Conservation (phyloP, 1,140 invertebrate species). For the Drosophila kikkawai region DNA sequence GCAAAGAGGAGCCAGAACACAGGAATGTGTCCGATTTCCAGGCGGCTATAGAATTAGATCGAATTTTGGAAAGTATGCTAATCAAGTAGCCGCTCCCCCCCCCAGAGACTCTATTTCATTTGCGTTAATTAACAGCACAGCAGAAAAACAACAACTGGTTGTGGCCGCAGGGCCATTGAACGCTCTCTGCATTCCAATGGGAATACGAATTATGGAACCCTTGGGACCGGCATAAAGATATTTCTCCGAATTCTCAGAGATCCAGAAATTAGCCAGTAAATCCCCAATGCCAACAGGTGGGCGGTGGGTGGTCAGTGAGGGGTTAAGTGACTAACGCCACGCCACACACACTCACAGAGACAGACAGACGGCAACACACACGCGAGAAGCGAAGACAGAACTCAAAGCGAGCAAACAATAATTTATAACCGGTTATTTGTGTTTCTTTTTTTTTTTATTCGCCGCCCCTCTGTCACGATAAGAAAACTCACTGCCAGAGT, state of each 20-base stretch:
- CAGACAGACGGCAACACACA: background rate
- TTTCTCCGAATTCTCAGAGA: background rate
- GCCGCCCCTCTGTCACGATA: slow-evolving; percentile 53
- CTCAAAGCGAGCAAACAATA: slow-evolving; percentile 53
- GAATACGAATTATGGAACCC: slow-evolving; percentile 8
- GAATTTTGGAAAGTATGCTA: slow-evolving; percentile 26
- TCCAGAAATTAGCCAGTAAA: slow-evolving; percentile 25
- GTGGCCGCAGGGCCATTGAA: slow-evolving; percentile 6
- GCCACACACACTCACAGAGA: slow-evolving; percentile 8
- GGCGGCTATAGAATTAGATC: background rate
- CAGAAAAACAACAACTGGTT: background rate
- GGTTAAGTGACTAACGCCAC: slow-evolving; percentile 54
- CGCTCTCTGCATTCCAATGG: background rate
- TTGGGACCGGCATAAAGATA: background rate
- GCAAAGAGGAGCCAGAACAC: background rate
- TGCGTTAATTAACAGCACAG: background rate
- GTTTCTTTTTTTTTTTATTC: slow-evolving; percentile 23
- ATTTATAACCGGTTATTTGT: slow-evolving; percentile 66
- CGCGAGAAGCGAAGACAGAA: slow-evolving; percentile 43
- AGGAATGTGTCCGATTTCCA: slow-evolving; percentile 25
- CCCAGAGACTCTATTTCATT: background rate
- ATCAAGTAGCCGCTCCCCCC: background rate
- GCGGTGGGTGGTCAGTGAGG: slow-evolving; percentile 12
- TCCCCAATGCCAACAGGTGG: slow-evolving; percentile 22
- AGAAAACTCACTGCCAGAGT: slow-evolving; percentile 29